Base-by-base conservation (phyloP, 2,888 invertebrate species). In the Augochlorella aurata region DNA sequence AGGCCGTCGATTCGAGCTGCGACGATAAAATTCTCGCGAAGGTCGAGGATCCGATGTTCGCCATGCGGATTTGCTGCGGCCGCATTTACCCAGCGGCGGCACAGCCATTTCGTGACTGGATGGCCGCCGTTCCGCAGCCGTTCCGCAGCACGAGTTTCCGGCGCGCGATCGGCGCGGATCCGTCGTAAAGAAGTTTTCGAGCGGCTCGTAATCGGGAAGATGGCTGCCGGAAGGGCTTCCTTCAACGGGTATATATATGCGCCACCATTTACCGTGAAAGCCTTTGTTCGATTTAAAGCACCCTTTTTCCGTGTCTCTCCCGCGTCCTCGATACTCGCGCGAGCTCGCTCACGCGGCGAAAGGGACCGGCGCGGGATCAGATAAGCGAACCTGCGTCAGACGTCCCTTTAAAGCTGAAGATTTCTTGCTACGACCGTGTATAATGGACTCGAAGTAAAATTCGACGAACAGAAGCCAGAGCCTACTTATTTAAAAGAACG, bases 211-310 rank as follows among this genome's bases (percentile, higher is more conserved):
- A 86, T 88, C 86, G 85, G 70, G 49, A 65, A 69, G 83, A 85
- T 82, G 74, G 75, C 72, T 73, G 58, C 49, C 10, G 63, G 58
- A 58, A 58, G 58, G 16, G 24, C 58, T 58, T 58, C 24, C 24
- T 58, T 16, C 24, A 7, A 14, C 21, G 74, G 65, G 38, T 38
- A 38, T 79, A 81, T 83, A 83, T 72, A 79, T 66, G 65, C 63
- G 29, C 65, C 67, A 52, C 75, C 87, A 81, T 86, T 83, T 86
- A 70, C 84, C 38, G 74, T 85, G 81, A 81, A 84, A 87, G 61
- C 82, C 68, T 86, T 87, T 85, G 88, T 87, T 82, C 87, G 86
- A 87, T 85, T 86, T 83, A 84, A 86, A 85, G 79, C 81, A 71
- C 79, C 72, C 81, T 73, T 75, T 80, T 82, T 66, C 82, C 54